A percentile compares a stretch with the other conserved stretches of the same genome.
Evolutionary conservation across 1,140 invertebrate genomes (phyloP).

Genomic region (Drosophila azteca): DNA sequence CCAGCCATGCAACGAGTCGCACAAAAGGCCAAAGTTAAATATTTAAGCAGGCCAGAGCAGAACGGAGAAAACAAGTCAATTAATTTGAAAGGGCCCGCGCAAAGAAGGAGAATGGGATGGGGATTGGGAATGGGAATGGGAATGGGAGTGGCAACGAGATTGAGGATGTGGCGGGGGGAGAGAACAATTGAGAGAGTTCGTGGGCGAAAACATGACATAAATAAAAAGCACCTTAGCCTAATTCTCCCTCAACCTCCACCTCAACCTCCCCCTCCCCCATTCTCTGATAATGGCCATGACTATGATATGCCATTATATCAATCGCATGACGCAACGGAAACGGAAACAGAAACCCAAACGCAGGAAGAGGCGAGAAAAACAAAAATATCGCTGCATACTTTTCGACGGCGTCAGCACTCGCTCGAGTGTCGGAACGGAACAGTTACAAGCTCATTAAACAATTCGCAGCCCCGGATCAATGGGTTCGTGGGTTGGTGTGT

Average conservation of each 20-base stretch:
- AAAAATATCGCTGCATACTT: slow-evolving; percentile 38
- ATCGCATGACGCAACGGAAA: slow-evolving; percentile 45
- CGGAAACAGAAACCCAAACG: background rate
- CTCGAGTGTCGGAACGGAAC: slow-evolving; percentile 8
- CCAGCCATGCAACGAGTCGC: slow-evolving; percentile 18
- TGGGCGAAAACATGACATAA: slow-evolving; percentile 31
- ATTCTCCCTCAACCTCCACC: background rate
- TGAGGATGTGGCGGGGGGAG: background rate
- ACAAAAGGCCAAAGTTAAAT: slow-evolving; percentile 79
- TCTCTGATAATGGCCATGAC: slow-evolving; percentile 8
- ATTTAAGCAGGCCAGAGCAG: slow-evolving; percentile 67
- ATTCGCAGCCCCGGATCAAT: slow-evolving; percentile 45
- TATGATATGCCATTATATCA: slow-evolving; percentile 51
- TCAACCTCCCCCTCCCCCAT: background rate
- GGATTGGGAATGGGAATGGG: slow-evolving; percentile 1
- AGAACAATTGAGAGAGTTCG: slow-evolving; percentile 41
- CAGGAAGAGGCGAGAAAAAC: slow-evolving; percentile 17
- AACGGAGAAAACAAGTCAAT: slow-evolving; percentile 76
- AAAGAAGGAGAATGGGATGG: background rate
- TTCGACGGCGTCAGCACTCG: slow-evolving; percentile 55
- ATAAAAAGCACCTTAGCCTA: slow-evolving; percentile 7
- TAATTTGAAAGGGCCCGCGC: slow-evolving; percentile 67
- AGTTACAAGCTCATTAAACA: slow-evolving; percentile 82
- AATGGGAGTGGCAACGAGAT: background rate
- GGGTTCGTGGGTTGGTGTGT: background rate